Evolutionary conservation across 2,797 vertebrate genomes (phyloP).

Genomic region (Alfaro cultratus): DNA sequence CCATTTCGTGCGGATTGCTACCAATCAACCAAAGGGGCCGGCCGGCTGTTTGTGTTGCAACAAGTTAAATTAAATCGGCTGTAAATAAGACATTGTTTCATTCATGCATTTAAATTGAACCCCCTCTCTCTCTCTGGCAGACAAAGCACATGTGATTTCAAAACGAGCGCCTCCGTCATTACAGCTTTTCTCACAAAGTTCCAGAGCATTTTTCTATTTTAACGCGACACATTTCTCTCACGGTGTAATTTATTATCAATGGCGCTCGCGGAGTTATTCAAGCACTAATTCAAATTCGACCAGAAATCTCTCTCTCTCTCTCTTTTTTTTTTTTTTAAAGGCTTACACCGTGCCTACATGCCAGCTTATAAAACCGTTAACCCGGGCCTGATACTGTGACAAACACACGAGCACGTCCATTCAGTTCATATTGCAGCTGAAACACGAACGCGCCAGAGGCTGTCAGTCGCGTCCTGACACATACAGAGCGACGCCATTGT

Average conservation of each 20-base stretch:
- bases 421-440: conserved; percentile 14
- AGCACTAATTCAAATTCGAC: background rate
- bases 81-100: background rate
- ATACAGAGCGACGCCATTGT: conserved; percentile 72
- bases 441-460: conserved; percentile 7
- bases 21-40: conserved; percentile 4
- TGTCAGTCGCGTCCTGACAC: conserved; percentile 44
- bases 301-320: conserved; percentile 1
- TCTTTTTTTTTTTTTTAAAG: background rate
- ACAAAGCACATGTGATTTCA: conserved; percentile 63
- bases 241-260: background rate
- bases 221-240: background rate
- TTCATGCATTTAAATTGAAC: background rate
- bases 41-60: background rate
- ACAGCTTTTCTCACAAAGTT: conserved; percentile 12
- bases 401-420: conserved; percentile 24
- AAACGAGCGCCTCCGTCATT: conserved; percentile 58
- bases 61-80: background rate
- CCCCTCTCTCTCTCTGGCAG: background rate
- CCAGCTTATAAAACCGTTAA: conserved; percentile 25
- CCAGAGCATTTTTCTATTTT: background rate
- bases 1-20: background rate
- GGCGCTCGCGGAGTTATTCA: background rate
- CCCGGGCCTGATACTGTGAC: conserved; percentile 47
- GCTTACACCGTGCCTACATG: conserved; percentile 17